Conservation (phyloP, 2,113 vertebrate genomes). For the Galemys pyrenaicus region DNA sequence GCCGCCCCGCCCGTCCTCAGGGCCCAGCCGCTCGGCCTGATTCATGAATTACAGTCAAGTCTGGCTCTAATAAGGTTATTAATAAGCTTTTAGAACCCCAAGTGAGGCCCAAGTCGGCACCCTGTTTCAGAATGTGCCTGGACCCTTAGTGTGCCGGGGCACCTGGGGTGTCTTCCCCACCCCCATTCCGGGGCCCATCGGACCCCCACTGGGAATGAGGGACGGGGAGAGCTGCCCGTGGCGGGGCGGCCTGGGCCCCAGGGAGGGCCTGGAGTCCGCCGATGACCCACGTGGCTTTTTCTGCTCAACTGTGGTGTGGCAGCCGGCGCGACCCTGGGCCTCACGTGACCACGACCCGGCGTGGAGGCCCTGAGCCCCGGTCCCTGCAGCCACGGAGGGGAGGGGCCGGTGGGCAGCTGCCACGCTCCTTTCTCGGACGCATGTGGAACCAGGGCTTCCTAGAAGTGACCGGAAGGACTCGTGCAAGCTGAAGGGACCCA, state of each 20-base stretch:
- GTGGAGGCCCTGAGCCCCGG: neutral
- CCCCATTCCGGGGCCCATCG: neutral
- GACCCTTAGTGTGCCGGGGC: neutral
- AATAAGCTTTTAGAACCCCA: no score
- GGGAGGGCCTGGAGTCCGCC: neutral
- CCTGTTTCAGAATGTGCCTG: neutral
- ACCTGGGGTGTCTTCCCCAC: rapidly evolving
- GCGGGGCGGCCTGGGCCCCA: neutral
- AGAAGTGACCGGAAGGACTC: neutral
- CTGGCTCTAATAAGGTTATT: neutral
- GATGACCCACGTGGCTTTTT: no score
- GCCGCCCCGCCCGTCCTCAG: neutral
- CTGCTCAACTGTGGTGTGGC: neutral
- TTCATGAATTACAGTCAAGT: neutral
- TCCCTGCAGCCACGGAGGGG: neutral
- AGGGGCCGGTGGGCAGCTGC: neutral
- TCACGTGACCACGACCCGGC: neutral
- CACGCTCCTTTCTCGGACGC: neutral
- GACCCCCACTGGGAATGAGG: neutral
- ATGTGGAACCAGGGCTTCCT: neutral
- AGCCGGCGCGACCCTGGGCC: neutral
- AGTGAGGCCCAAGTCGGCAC: no score
- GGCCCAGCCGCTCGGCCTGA: no score
- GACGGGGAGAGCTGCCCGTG: rapidly evolving
- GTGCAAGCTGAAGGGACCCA: neutral